phyloP scores from a whole-genome alignment of 64 coral and sea anemone species.

The Actinia equina region DNA sequence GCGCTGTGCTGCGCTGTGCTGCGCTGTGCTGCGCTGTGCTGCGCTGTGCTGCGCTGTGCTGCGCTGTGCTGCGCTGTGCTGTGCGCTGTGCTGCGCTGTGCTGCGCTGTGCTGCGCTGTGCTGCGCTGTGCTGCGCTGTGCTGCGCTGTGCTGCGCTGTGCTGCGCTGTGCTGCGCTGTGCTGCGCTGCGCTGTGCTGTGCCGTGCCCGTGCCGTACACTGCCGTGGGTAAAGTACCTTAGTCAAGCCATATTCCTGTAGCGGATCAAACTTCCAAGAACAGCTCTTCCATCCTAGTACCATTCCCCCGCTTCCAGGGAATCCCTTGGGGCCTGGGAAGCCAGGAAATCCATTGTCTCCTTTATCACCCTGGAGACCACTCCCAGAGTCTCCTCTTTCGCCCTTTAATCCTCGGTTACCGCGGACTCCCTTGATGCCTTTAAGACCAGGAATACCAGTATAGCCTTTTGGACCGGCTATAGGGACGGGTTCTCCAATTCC shows the following conservation, averaged over 20 bases:
- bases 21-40: too few relatives aligned
- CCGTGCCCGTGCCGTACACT: too few relatives aligned
- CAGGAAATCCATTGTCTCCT: conserved; percentile 62
- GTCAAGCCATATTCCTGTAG: conserved; percentile 63
- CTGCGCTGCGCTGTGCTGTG: too few relatives aligned
- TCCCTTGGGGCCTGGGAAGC: conserved; percentile 65
- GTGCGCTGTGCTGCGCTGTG: neutral
- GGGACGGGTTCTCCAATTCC: conserved; percentile 1
- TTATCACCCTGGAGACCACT: conserved; percentile 37
- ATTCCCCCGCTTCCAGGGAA: conserved; percentile 32
- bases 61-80: too few relatives aligned
- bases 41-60: too few relatives aligned
- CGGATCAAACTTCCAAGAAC: conserved; percentile 70
- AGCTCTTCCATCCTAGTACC: conserved; percentile 49
- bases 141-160: too few relatives aligned
- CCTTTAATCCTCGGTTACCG: conserved; percentile 31
- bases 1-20: too few relatives aligned
- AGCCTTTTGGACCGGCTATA: conserved; percentile 52
- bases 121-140: too few relatives aligned
- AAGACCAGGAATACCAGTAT: conserved; percentile 21
- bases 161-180: too few relatives aligned
- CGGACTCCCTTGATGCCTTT: conserved; percentile 34
- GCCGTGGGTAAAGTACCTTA: conserved; percentile 37
- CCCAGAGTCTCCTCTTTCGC: conserved; percentile 33
- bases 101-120: too few relatives aligned